A percentile compares a stretch with the other conserved stretches of the same genome.
Conservation (phyloP, 2,888 invertebrate species). For the Creontiades dilutus region DNA sequence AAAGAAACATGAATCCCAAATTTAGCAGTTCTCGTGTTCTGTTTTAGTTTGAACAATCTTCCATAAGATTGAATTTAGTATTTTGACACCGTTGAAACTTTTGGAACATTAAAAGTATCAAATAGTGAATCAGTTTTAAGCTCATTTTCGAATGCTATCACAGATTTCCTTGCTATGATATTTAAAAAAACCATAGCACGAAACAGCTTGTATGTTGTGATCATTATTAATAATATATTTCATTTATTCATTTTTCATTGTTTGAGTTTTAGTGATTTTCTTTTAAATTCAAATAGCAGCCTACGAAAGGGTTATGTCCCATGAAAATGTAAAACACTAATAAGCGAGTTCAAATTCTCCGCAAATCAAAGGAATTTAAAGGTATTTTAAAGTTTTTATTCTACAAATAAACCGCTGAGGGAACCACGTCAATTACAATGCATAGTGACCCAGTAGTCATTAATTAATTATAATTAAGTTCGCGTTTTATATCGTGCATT, state of each 20-base stretch:
- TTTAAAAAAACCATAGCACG: constrained; percentile 21
- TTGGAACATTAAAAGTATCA: background rate
- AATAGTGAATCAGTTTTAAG: constrained; percentile 46
- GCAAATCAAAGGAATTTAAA: background rate
- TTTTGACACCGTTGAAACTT: background rate
- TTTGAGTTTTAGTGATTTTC: no score
- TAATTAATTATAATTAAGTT: background rate
- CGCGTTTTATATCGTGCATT: background rate
- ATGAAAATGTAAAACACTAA: background rate
- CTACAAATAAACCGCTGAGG: background rate
- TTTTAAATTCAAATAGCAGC: background rate
- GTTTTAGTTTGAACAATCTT: no score
- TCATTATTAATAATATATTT: background rate
- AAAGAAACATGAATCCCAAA: no score
- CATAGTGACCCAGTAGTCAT: background rate
- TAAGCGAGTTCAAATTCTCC: constrained; percentile 6
- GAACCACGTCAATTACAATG: constrained; percentile 5
- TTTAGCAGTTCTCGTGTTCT: no score
- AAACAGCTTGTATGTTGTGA: constrained; percentile 7
- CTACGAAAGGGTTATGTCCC: background rate
- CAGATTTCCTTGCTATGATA: constrained; percentile 48
- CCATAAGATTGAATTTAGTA: no score
- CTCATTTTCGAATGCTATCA: constrained; percentile 58
- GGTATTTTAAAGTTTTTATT: background rate
- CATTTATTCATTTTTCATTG: background rate